Evolutionary conservation across 2,888 invertebrate species (phyloP), one percentile per base, ranked within the genome.

Genomic region (Lepeophtheirus nordmannii): DNA sequence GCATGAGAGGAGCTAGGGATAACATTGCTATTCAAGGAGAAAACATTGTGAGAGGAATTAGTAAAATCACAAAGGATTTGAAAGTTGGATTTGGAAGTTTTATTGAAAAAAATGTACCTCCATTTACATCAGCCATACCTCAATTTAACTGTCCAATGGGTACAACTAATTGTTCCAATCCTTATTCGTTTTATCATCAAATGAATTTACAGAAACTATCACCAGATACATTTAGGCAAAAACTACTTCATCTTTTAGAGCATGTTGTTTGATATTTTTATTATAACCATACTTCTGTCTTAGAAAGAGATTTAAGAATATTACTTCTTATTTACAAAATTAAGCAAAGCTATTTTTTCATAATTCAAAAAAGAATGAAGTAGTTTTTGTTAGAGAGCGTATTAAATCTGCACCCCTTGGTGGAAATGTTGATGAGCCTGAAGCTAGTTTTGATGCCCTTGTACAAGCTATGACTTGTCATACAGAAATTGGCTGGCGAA

Each of bases 351-450:
- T 8, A 46, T 46, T 46, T 5, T 46, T 46, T 2, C 14, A n/a
- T n/a, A 3, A 5, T n/a, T 46, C 53, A 5, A n/a, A n/a, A n/a
- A 46, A 46, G 2, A 46, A n/a, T 17, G 14, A 46, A n/a, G 14
- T 46, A n/a, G 17, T 46, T n/a, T 46, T 14, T 46, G 2, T 46
- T 17, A 46, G 53, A 17, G n/a, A 17, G 17, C 17, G 17, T 17
- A 46, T 61, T 30, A 2, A 30, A 37, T 22, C 22, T 3, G 59
- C 61, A 1, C 59, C 46, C 14, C 12, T 66, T 14, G 59, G 58
- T 17, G 66, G 66, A n/a, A 66, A 66, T 61, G 60, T 66, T n/a
- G 66, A 66, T 17, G 41, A 59, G 10, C 66, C 66, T 12, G 60
- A 66, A 37, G 59, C 58, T 2, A 22, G 38, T 30, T 40, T 66